Percentiles rank a stretch among this genome's conserved stretches.
Evolutionary conservation across 2,113 vertebrate species (phyloP).

Genomic region (Patagioenas fasciata): DNA sequence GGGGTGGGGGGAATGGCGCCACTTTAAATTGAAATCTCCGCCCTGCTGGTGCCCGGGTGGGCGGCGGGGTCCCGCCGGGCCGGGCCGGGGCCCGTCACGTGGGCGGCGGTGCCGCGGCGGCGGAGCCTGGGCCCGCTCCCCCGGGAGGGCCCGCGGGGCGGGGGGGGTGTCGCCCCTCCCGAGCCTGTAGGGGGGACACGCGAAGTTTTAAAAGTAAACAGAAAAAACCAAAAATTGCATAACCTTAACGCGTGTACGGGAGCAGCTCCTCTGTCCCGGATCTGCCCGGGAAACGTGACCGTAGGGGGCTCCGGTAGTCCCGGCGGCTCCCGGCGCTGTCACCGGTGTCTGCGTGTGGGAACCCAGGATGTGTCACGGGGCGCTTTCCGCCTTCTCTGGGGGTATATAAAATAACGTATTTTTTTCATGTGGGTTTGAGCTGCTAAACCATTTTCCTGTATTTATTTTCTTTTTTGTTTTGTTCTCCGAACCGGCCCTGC

Average conservation of each 20-base stretch:
- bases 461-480: background rate
- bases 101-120: background rate
- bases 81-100: background rate
- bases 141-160: background rate
- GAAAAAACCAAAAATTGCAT: slow-evolving; percentile 68
- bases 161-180: background rate
- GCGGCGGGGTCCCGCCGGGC: background rate
- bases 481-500: background rate
- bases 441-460: background rate
- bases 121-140: slow-evolving; percentile 3
- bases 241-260: slow-evolving; percentile 66
- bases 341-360: background rate
- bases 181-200: background rate
- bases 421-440: slow-evolving; percentile 2
- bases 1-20: slow-evolving; percentile 62
- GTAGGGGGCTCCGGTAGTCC: background rate
- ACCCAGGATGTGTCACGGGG: background rate
- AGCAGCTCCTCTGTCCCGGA: slow-evolving; percentile 24
- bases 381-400: background rate
- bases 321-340: slow-evolving; percentile 3
- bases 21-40: slow-evolving; percentile 67
- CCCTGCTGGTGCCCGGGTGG: slow-evolving; percentile 23
- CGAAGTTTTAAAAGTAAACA: slow-evolving; percentile 70
- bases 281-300: background rate
- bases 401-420: background rate